phyloP scores from a whole-genome alignment of 2,888 invertebrate genomes.

The Calephelis perditalis region DNA sequence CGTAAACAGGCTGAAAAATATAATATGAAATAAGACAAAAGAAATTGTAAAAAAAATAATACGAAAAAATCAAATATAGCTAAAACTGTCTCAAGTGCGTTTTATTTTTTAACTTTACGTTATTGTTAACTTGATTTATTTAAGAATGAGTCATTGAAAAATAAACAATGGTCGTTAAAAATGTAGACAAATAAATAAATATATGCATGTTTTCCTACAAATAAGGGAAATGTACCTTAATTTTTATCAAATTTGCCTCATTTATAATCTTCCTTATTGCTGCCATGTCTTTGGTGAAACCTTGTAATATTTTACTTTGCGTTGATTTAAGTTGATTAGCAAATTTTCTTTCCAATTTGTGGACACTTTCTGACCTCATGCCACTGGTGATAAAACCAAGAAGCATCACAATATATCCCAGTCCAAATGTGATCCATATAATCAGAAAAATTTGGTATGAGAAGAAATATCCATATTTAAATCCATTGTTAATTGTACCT shows the following conservation, averaged over 20 bases:
- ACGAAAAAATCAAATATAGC: too few species aligned
- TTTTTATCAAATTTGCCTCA: conserved; percentile 88
- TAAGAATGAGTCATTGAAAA: too few species aligned
- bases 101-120: too few species aligned
- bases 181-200: too few species aligned
- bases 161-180: too few species aligned
- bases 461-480: conserved; percentile 80
- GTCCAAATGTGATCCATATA: conserved; percentile 93
- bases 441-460: conserved; percentile 90
- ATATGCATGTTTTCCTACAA: too few species aligned
- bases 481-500: conserved; percentile 72
- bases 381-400: conserved; percentile 90
- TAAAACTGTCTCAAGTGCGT: too few species aligned
- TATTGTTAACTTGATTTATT: too few species aligned
- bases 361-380: conserved; percentile 85
- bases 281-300: conserved; percentile 85
- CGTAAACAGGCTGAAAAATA: conserved; percentile 85
- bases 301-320: conserved; percentile 86
- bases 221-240: conserved; percentile 78
- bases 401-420: conserved; percentile 94
- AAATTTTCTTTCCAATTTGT: conserved; percentile 85
- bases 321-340: conserved; percentile 87
- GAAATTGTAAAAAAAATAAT: neutral
- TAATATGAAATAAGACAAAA: neutral
- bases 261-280: conserved; percentile 86